A percentile compares a stretch with the other conserved stretches of the same genome.
Conservation (phyloP, 2,113 vertebrate species). For the Neomonachus schauinslandi region DNA sequence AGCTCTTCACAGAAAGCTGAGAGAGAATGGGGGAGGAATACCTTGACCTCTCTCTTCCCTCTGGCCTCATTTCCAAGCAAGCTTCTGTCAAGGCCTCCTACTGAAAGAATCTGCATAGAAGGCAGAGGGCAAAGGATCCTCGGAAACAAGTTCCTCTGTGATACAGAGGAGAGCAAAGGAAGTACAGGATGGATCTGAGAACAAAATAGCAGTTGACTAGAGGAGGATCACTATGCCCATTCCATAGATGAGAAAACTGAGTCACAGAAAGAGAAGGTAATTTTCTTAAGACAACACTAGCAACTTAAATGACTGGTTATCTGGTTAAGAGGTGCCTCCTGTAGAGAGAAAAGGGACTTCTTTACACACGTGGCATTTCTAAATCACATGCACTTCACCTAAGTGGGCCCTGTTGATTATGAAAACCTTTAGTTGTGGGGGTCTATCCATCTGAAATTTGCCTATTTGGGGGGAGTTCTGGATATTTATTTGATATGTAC, state of each 20-base stretch:
- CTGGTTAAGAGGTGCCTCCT: neutral
- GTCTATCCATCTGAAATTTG: neutral
- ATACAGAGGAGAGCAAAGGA: neutral
- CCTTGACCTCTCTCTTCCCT: neutral
- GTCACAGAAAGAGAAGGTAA: neutral
- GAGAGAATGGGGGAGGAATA: neutral
- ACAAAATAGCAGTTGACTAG: neutral
- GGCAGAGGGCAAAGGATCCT: neutral
- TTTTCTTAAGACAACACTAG: slow-evolving; percentile 30
- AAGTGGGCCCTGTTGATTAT: neutral
- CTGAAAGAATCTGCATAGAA: neutral
- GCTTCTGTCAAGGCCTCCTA: neutral
- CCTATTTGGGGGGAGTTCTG: neutral
- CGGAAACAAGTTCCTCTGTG: neutral
- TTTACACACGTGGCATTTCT: neutral
- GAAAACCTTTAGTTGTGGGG: neutral
- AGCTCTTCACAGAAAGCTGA: neutral
- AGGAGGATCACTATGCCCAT: neutral
- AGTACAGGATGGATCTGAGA: neutral
- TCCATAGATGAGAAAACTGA: slow-evolving; percentile 35
- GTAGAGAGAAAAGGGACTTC: neutral
- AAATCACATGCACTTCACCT: neutral
- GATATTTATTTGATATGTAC: neutral
- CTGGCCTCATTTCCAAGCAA: neutral
- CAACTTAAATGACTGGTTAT: neutral